Base-by-base conservation (phyloP, 2,888 invertebrate genomes). In the Agriopis aurantiaria region DNA sequence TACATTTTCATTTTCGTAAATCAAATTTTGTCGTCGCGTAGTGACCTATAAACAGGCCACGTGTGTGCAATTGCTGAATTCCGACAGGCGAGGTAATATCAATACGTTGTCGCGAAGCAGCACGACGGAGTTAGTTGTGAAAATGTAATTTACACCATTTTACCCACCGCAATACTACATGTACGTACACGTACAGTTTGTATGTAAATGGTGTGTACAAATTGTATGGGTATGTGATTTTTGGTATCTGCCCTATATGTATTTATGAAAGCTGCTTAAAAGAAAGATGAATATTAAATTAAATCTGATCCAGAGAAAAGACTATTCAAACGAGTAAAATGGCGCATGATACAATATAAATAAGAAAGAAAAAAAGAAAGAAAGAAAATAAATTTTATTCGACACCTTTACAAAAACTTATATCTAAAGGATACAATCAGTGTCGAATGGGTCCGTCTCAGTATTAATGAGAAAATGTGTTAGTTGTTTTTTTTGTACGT, bases 61-160 rank as follows among this genome's bases (percentile, higher is more conserved):
- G 41, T 41, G 60, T 51, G 45, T 57, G 49, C 63, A 68, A 58
- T 58, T 63, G 52, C 52, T 61, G 46, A 63, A 68, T 68, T 63
- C 58, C 58, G 33, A 45, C 46, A 58, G 52, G 52, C 33, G 57
- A 53, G 68, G 68, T 68, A 63, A 68, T 63, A 63, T 68, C 68
- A 68, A 68, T 68, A 63, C 58, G 61, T 61, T 58, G 68, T 63
- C 68, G 58, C 46, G 53, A 55, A 59, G 46, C 68, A 62, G 62
- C 46, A 46, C 49, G 6, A 10, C 63, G 14, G 62, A 68, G 62
- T 68, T 62, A 55, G 52, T 63, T 58, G 58, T 57, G 68, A 58
- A 68, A 68, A 68, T 68, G 57, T 23, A 68, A 63, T 63, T 68
- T 58, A 68, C 52, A 48, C 33, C 17, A 40, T 40, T 56, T 57